Evolutionary conservation across 2,797 vertebrate species (phyloP).

Genomic region (Halcyon chelicuti): DNA sequence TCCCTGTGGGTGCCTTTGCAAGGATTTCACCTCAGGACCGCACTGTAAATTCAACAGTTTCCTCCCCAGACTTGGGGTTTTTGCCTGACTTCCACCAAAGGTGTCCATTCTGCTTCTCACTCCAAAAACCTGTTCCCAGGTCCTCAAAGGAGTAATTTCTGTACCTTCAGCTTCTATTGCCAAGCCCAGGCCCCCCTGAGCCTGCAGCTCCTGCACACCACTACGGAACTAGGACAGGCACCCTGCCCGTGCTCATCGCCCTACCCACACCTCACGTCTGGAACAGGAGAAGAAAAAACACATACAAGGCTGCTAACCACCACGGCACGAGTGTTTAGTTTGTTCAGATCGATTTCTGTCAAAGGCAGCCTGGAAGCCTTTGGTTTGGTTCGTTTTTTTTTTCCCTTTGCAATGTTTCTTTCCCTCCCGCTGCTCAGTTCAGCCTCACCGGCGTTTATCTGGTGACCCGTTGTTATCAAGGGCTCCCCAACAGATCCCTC

Average conservation of each 20-base stretch:
- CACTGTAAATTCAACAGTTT: background rate
- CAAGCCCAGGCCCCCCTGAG: background rate
- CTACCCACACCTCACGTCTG: rapidly evolving
- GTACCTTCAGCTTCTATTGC: background rate
- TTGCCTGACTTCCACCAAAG: background rate
- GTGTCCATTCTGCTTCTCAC: background rate
- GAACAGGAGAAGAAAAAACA: background rate
- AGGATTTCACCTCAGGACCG: background rate
- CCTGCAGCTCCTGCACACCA: background rate
- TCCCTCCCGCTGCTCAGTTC: background rate
- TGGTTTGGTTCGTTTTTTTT: background rate
- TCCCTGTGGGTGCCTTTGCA: rapidly evolving
- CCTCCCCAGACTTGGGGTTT: background rate
- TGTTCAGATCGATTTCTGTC: constrained; percentile 50
- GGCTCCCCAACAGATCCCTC: background rate
- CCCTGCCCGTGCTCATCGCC: rapidly evolving
- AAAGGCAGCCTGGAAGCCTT: background rate
- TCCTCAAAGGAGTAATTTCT: background rate
- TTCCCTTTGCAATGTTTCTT: background rate
- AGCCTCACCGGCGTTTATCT: background rate
- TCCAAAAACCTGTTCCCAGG: background rate
- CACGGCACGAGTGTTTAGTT: background rate
- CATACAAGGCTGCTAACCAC: background rate
- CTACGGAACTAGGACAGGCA: background rate
- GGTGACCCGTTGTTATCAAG: background rate